Percentiles rank a stretch among this genome's conserved stretches.
phyloP scores from a whole-genome alignment of 1,140 invertebrate species.

The Schlechtendalia chinensis region DNA sequence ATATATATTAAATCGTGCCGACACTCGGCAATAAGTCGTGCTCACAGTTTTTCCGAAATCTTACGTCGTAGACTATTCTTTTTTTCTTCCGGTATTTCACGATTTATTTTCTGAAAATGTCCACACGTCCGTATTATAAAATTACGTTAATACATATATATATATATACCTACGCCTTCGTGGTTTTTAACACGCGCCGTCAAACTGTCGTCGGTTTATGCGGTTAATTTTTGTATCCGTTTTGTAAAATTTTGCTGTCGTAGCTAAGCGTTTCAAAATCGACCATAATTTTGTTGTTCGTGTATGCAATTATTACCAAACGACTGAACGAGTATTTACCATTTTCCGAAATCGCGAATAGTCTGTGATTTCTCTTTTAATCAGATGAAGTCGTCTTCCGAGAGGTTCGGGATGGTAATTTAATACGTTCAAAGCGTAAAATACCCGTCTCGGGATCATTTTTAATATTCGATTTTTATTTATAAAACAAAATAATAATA shows the following conservation, averaged over 20 bases:
- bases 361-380: too few relatives aligned
- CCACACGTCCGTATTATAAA: background rate
- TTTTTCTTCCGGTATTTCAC: background rate
- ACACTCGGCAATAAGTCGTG: background rate
- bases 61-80: background rate
- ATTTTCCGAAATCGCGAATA: background rate
- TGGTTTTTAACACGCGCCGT: constrained; percentile 1
- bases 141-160: too few relatives aligned
- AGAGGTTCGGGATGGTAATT: too few relatives aligned
- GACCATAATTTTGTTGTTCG: too few relatives aligned
- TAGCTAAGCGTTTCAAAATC: background rate
- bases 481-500: too few relatives aligned
- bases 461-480: background rate
- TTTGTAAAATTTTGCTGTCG: background rate
- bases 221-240: background rate
- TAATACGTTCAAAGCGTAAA: background rate
- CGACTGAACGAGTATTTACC: background rate
- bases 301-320: background rate
- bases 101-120: background rate
- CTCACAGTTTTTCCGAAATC: background rate
- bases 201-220: background rate
- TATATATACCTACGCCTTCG: background rate
- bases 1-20: background rate
- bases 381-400: too few relatives aligned
- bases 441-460: background rate